phyloP scores from a whole-genome alignment of 2,797 vertebrate species.

The Antennarius maculatus region DNA sequence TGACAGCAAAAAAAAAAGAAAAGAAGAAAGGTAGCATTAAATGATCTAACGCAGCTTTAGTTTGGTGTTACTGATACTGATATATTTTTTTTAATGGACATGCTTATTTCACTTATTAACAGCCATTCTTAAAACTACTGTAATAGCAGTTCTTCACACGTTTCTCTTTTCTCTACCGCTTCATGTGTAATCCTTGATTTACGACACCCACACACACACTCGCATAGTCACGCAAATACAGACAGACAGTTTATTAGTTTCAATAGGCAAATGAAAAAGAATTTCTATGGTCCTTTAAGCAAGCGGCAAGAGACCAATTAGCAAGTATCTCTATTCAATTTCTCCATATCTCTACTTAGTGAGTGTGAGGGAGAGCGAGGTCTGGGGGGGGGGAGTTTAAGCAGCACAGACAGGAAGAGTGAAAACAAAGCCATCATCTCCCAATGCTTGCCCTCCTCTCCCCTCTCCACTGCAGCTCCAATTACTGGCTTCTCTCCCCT shows the following conservation, averaged over 20 bases:
- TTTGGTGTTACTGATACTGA: slow-evolving; percentile 41
- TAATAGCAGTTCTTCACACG: slow-evolving; percentile 68
- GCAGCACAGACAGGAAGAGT: slow-evolving; percentile 78
- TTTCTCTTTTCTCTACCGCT: slow-evolving; percentile 60
- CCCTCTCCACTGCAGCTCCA: slow-evolving; percentile 85
- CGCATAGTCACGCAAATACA: slow-evolving; percentile 24
- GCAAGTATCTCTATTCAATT: slow-evolving; percentile 83
- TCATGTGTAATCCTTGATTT: slow-evolving; percentile 70
- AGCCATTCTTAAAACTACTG: slow-evolving; percentile 49
- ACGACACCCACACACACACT: slow-evolving; percentile 39
- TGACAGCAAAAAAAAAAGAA: slow-evolving; percentile 27
- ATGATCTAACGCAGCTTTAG: slow-evolving; percentile 61
- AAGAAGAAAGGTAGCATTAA: slow-evolving; percentile 49
- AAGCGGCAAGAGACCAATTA: slow-evolving; percentile 88
- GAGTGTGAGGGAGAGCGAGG: slow-evolving; percentile 74
- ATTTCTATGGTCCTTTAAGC: slow-evolving; percentile 83
- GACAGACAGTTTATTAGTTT: slow-evolving; percentile 77
- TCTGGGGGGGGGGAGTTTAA: slow-evolving; percentile 78
- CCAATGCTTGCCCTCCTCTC: slow-evolving; percentile 82
- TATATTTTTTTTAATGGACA: slow-evolving; percentile 51
- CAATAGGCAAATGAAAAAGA: slow-evolving; percentile 79
- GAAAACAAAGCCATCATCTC: slow-evolving; percentile 88
- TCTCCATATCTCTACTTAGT: slow-evolving; percentile 77
- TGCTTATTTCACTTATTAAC: slow-evolving; percentile 44
- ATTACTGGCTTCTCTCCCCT: slow-evolving; percentile 85